A percentile compares a stretch with the other conserved stretches of the same genome.
phyloP scores from a whole-genome alignment of 2,888 invertebrate genomes.

The Empis livida region DNA sequence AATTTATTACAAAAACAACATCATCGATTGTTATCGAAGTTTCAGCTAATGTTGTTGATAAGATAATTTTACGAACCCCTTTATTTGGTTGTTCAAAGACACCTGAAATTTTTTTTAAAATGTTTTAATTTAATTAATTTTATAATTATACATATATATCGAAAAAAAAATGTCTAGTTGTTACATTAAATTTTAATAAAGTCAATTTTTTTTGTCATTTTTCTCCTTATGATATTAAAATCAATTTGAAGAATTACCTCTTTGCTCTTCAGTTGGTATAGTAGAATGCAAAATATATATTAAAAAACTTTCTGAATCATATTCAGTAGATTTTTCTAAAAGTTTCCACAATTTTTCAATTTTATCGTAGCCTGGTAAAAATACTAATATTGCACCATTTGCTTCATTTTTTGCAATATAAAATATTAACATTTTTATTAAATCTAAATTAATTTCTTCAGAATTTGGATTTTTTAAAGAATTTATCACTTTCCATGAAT shows the following conservation, averaged over 20 bases:
- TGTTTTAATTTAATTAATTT: too few species aligned
- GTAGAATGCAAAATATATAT: slow-evolving; percentile 79
- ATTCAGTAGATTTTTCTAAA: slow-evolving; percentile 33
- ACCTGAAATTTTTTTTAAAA: slow-evolving; percentile 1
- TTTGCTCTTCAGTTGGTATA: slow-evolving; percentile 72
- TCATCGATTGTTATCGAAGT: slow-evolving; percentile 95
- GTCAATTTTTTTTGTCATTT: too few species aligned
- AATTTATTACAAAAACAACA: slow-evolving; percentile 81
- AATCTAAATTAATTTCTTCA: slow-evolving; percentile 54
- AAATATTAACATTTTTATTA: slow-evolving; percentile 52
- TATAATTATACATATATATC: too few species aligned
- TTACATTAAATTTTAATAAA: too few species aligned
- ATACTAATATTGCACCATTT: slow-evolving; percentile 75
- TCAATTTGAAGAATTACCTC: slow-evolving; percentile 16
- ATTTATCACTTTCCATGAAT: slow-evolving; percentile 44
- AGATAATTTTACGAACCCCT: slow-evolving; percentile 65
- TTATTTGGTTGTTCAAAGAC: slow-evolving; percentile 55
- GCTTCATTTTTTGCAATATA: slow-evolving; percentile 48
- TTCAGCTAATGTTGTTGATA: slow-evolving; percentile 89
- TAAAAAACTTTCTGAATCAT: slow-evolving; percentile 38
- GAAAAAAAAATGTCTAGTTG: too few species aligned
- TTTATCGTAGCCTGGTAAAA: slow-evolving; percentile 66
- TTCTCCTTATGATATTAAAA: too few species aligned
- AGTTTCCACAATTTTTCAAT: slow-evolving; percentile 45
- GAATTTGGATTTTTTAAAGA: slow-evolving; percentile 49